phyloP scores from a whole-genome alignment of 2,113 vertebrate species.

The Diglossa brunneiventris region DNA sequence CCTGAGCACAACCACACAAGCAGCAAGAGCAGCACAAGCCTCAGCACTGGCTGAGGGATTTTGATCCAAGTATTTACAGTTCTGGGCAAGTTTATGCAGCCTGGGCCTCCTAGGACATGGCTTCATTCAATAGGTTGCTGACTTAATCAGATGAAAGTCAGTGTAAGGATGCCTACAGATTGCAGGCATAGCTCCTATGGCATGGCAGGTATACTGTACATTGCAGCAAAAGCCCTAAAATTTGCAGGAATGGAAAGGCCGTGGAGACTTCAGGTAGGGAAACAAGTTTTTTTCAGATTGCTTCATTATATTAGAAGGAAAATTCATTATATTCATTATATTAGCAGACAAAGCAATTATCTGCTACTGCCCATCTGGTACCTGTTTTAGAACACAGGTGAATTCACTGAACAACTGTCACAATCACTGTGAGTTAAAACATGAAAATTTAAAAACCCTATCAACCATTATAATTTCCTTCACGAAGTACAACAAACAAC shows the following conservation, averaged over 20 bases:
- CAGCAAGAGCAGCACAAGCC: background rate
- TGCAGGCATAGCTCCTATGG: background rate
- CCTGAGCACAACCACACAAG: background rate
- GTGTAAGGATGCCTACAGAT: background rate
- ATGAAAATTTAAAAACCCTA: background rate
- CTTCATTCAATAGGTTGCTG: background rate
- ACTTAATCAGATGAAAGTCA: background rate
- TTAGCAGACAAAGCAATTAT: background rate
- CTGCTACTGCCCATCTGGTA: background rate
- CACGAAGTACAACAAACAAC: background rate
- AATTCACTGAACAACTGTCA: background rate
- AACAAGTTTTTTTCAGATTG: background rate
- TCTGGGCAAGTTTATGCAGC: background rate
- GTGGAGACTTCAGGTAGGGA: background rate
- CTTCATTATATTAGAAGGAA: background rate
- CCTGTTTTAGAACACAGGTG: background rate
- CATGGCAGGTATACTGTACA: fast-evolving
- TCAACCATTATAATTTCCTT: background rate
- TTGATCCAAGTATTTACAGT: background rate
- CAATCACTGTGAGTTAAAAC: background rate
- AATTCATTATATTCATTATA: too few species aligned
- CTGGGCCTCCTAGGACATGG: too few species aligned
- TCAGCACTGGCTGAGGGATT: background rate
- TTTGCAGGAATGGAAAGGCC: background rate
- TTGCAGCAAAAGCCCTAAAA: background rate